Evolutionary conservation across 2,113 vertebrate genomes (phyloP), one percentile per base, ranked within the genome.

Genomic region (Oryzias curvinotus): DNA sequence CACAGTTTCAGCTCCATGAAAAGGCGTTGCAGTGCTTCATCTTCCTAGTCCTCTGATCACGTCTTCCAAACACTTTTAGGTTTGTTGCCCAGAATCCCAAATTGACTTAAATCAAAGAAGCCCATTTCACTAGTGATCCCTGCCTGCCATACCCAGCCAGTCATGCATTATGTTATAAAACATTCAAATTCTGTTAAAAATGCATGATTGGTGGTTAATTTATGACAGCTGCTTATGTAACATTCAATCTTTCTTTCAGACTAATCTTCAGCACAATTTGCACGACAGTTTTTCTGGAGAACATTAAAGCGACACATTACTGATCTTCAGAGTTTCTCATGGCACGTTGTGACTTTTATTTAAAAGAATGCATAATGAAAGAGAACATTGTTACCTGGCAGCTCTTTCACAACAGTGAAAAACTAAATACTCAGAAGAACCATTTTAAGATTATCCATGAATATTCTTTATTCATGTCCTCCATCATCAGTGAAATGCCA

Each of bases 201-300:
- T 54, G 5, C 17, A 65, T 30, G 16, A 30, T 46, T 43, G 28
- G 43, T 64, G 25, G 7, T 52, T 58, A 67, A 68, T 68, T 68
- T 41, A 68, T 47, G 50, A 41, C 18, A 47, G 15, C 18, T 57
- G 28, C 53, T 68, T 68, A 74, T 62, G 53, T 53, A 74, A 62
- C 43, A 62, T 57, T 43, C 52, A 62, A 41, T 56, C 47, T 52
- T 42, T 73, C 57, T 57, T 62, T 5, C 41, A 73, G 26, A 63
- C 42, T 52, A 36, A n/a, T n/a, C 14, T 50, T 52, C 49, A 44
- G 54, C 30, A 52, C 46, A 30, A 7, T 58, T 64, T 50, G 36
- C 23, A 21, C 42, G 2, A 44, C 21, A 45, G 59, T 10, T 26
- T 59, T 41, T 30, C 2, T 59, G 30, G 26, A 58, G 45, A 18